Evolutionary conservation across 2,888 invertebrate genomes (phyloP).

Genomic region (Hipparchia semele): DNA sequence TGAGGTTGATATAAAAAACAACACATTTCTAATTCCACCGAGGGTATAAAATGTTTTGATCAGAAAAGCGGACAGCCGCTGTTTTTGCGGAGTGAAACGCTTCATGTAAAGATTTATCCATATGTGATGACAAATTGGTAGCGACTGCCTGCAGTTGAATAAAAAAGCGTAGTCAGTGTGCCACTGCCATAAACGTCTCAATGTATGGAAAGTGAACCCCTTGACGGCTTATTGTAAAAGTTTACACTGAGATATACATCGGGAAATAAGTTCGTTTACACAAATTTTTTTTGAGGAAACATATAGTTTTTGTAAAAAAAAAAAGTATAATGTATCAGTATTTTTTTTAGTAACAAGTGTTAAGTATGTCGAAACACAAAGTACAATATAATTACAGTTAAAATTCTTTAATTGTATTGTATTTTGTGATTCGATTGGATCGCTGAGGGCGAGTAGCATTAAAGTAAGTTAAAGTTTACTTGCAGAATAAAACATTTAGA

Average conservation of each 20-base stretch:
- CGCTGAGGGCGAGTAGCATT: not conserved
- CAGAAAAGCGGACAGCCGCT: slow-evolving; percentile 46
- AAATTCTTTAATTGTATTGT: not conserved
- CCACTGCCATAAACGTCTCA: not conserved
- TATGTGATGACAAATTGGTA: not conserved
- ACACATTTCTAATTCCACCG: slow-evolving; percentile 38
- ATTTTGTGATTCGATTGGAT: not conserved
- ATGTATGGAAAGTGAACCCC: too few relatives aligned
- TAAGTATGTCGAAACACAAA: too few relatives aligned
- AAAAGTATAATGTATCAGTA: too few relatives aligned
- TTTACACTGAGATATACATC: too few relatives aligned
- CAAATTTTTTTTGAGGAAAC: too few relatives aligned
- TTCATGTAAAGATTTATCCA: slow-evolving; percentile 21
- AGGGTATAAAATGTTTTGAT: slow-evolving; percentile 44
- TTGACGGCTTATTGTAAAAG: too few relatives aligned
- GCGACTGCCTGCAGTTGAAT: not conserved
- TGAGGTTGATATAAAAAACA: slow-evolving; percentile 41
- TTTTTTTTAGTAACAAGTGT: too few relatives aligned
- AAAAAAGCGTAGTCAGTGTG: not conserved
- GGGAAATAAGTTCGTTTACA: too few relatives aligned
- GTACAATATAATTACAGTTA: too few relatives aligned
- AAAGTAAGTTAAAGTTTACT: too few relatives aligned
- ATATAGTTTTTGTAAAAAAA: too few relatives aligned
- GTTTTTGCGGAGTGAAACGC: slow-evolving; percentile 57
- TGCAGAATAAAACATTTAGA: too few relatives aligned